These are phyloP conservation scores for Cyaniris semiargus DNA, from an alignment of 2,888 invertebrate genomes.

Conservation along the genomic window DNA sequence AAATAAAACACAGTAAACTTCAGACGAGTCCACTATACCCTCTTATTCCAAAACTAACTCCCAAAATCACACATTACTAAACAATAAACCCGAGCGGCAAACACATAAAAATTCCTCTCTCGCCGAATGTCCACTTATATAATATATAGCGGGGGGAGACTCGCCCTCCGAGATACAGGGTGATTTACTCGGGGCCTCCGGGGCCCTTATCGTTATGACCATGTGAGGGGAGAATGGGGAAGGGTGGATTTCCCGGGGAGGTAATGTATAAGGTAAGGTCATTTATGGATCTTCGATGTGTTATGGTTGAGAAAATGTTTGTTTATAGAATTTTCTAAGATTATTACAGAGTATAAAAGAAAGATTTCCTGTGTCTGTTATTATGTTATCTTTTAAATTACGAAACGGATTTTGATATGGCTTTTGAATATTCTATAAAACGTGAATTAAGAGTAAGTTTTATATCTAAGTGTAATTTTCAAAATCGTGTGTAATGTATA, in stretches of 20 bases:
- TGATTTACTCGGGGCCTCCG: conserved; percentile 76
- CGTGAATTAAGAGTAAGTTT: too few relatives aligned
- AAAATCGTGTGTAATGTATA: too few relatives aligned
- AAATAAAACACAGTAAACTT: neutral
- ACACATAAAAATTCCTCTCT: conserved; percentile 26
- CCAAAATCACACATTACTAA: conserved; percentile 21
- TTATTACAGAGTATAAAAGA: too few relatives aligned
- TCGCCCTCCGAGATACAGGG: conserved; percentile 72
- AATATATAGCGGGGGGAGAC: conserved; percentile 58
- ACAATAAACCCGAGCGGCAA: conserved; percentile 17
- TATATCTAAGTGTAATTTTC: too few relatives aligned
- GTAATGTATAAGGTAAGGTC: conserved; percentile 14
- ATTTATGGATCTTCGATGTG: conserved; percentile 10
- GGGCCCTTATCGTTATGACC: conserved; percentile 81
- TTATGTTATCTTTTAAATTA: too few relatives aligned
- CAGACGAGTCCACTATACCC: neutral
- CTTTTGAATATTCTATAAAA: too few relatives aligned
- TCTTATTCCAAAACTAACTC: neutral
- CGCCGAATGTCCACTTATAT: conserved; percentile 60
- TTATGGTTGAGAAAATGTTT: neutral
- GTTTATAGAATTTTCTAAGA: neutral
- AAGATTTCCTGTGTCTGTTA: too few relatives aligned
- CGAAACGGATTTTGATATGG: too few relatives aligned
- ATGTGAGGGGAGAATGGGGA: conserved; percentile 72
- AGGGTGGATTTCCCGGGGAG: conserved; percentile 52